Evolutionary conservation across 2,888 invertebrate species (phyloP), one percentile per base, ranked within the genome.

Genomic region (Drosophila meridionalis): DNA sequence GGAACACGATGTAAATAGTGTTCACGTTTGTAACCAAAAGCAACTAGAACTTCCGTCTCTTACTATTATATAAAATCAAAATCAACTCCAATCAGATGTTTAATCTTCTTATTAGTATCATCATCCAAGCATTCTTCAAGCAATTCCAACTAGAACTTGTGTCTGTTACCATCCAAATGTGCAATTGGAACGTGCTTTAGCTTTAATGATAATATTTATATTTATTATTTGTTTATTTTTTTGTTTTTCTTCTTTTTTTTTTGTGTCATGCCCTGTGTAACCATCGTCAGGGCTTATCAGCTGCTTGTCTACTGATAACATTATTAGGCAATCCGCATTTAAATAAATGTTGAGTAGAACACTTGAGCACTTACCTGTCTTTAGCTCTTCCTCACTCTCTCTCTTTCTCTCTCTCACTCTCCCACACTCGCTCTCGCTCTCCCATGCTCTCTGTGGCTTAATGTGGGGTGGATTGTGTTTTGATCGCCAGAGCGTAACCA

Each of bases 401-500:
- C 40, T 53, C 55, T 47, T 34, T 53, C 12, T n/a, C 43, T 12
- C 38, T 52, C 32, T 38, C 5, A 14, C 36, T 8, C 36, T 36
- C 36, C 36, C 36, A 36, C 43, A 45, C 47, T 50, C 38, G 32
- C 42, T 45, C 9, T 34, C 53, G 34, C n/a, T 43, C 9, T 4
- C 26, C 26, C 42, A 32, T 8, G 26, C 32, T 40, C 14, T 65
- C 38, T 28, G 14, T 40, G 9, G 1, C 28, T 28, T 6, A 3
- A 26, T 32, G 52, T 57, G 48, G 40, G 45, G 48, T 81, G 74
- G 60, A 84, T 79, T 76, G 84, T 86, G 76, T 83, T 77, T 81
- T 86, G 84, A 76, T 74, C 84, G 82, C 11, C 80, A 78, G 90
- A 87, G 87, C 87, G 87, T 77, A 86, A 90, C 89, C 87, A 80